These are phyloP conservation scores for Spatulosminthurus flaviceps DNA, from an alignment of 2,888 invertebrate genomes.

Conservation along the genomic window DNA sequence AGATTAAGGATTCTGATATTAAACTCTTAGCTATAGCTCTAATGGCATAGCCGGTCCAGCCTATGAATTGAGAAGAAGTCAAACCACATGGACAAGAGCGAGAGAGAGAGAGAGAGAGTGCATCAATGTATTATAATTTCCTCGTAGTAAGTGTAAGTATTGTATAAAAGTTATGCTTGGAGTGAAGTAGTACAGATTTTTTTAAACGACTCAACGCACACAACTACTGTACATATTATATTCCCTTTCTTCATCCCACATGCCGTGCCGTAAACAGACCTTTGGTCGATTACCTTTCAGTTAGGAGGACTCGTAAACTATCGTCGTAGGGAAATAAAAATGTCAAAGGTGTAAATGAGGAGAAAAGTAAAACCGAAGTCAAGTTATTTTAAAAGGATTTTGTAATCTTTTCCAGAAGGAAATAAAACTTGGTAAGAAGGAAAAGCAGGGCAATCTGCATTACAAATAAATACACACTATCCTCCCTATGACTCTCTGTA, in stretches of 20 bases:
- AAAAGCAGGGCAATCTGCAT: conserved; percentile 40
- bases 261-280: conserved; percentile 40
- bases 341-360: conserved; percentile 56
- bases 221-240: background rate
- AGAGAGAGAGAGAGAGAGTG: background rate
- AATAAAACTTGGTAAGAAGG: conserved; percentile 31
- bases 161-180: too few relatives aligned
- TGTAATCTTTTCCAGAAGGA: conserved; percentile 33
- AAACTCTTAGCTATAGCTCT: background rate
- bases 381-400: conserved; percentile 42
- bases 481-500: background rate
- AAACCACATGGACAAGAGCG: background rate
- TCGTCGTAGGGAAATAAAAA: conserved; percentile 54
- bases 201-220: too few relatives aligned
- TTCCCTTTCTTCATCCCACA: conserved; percentile 46
- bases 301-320: conserved; percentile 53
- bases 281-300: conserved; percentile 46
- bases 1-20: conserved; percentile 18
- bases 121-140: conserved; percentile 1
- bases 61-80: background rate
- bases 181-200: too few relatives aligned
- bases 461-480: conserved; percentile 28
- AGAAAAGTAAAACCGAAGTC: conserved; percentile 43
- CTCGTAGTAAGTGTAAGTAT: background rate
- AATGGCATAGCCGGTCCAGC: background rate